Percentiles rank a stretch among this genome's conserved stretches.
These are phyloP conservation scores for Orchestia grillus DNA, from an alignment of 1,140 invertebrate genomes.

Conservation along the genomic window DNA sequence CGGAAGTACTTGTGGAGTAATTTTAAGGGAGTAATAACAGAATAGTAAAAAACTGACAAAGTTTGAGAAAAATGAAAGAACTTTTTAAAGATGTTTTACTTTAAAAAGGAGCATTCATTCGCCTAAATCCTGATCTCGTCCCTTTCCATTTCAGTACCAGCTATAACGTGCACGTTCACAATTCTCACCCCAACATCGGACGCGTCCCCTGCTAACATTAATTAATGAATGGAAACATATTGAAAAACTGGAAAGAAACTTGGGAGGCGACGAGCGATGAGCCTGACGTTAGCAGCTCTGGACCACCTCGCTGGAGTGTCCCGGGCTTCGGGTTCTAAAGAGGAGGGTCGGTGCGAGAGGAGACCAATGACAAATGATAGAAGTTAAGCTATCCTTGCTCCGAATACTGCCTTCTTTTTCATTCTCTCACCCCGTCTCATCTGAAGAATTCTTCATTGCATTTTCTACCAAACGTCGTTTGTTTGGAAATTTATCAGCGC, in stretches of 20 bases:
- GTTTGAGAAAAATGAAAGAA: too few relatives aligned
- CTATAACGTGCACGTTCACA: background rate
- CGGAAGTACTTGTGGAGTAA: too few relatives aligned
- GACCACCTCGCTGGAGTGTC: background rate
- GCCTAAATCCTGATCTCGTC: background rate
- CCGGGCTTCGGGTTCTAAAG: background rate
- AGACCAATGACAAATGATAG: constrained; percentile 51
- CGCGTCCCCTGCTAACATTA: background rate
- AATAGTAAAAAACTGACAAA: too few relatives aligned
- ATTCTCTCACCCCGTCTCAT: background rate
- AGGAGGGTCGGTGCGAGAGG: constrained; percentile 8
- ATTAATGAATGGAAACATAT: background rate
- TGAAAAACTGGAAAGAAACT: background rate
- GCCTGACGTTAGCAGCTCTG: too few relatives aligned
- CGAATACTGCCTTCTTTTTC: constrained; percentile 47
- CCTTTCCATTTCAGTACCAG: background rate
- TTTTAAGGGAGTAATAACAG: too few relatives aligned
- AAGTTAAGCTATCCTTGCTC: constrained; percentile 51
- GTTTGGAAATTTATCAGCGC: background rate
- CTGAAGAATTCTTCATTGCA: background rate
- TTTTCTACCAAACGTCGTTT: background rate
- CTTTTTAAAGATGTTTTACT: too few relatives aligned
- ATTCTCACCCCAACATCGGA: background rate
- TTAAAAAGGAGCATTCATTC: background rate
- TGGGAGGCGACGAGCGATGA: background rate